These are phyloP conservation scores for Myiozetetes cayanensis DNA, from an alignment of 2,113 vertebrate species.

Conservation along the genomic window DNA sequence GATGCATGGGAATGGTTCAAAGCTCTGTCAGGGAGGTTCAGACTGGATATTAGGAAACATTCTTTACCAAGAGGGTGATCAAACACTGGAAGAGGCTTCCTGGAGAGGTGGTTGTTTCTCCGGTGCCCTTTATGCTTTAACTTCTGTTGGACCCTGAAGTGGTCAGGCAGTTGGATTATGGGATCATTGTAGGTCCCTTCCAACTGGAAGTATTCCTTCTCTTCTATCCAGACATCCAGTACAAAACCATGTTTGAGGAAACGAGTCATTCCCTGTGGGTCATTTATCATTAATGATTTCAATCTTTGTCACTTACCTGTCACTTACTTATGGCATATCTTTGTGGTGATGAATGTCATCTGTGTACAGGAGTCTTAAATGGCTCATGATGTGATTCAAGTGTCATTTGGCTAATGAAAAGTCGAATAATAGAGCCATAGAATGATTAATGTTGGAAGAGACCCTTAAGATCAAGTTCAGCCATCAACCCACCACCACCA, in stretches of 20 bases:
- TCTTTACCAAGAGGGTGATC: background rate
- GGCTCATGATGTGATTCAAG: background rate
- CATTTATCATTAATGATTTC: background rate
- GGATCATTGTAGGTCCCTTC: background rate
- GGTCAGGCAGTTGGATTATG: background rate
- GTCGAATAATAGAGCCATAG: background rate
- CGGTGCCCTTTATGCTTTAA: background rate
- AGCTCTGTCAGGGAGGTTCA: background rate
- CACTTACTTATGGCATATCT: background rate
- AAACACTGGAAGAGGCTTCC: background rate
- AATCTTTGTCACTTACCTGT: background rate
- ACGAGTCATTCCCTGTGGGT: background rate
- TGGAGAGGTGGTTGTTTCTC: background rate
- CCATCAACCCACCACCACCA: background rate
- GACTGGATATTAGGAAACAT: background rate
- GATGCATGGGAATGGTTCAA: background rate
- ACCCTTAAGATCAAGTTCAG: background rate
- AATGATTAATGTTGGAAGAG: background rate
- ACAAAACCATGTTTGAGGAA: background rate
- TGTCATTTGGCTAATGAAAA: background rate
- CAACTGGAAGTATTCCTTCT: background rate
- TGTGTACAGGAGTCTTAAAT: fast-evolving
- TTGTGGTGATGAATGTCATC: background rate
- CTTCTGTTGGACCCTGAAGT: background rate
- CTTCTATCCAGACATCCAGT: background rate